A percentile compares a stretch with the other conserved stretches of the same genome.
Evolutionary conservation across 2,113 vertebrate species (phyloP).

Genomic region (Ranitomeya variabilis): DNA sequence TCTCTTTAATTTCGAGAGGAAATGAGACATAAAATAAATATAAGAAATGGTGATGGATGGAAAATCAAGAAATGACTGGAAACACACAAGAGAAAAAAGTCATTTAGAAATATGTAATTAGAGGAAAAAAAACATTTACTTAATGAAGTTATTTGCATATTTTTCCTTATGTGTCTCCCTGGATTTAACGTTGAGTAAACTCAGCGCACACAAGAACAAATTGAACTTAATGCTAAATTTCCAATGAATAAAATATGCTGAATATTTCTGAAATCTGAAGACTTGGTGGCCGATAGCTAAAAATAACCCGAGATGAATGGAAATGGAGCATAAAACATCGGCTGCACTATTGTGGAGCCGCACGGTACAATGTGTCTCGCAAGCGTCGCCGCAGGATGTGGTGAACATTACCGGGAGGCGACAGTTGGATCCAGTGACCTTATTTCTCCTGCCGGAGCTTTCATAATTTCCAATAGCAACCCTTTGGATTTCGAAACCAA

Average conservation of each 20-base stretch:
- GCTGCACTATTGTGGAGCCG: not conserved
- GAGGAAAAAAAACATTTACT: not conserved
- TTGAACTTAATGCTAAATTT: not conserved
- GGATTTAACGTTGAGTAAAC: constrained; percentile 23
- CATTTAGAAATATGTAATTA: constrained; percentile 20
- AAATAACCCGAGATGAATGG: not conserved
- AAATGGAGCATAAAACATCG: not conserved
- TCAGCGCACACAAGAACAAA: not conserved
- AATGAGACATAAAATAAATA: not conserved
- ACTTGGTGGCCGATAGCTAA: not conserved
- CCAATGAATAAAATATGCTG: constrained; percentile 13
- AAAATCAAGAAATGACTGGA: not conserved
- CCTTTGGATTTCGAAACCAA: not conserved
- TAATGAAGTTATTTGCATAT: constrained; percentile 13
- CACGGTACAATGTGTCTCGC: not conserved
- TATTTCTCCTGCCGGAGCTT: not conserved
- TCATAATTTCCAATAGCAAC: not conserved
- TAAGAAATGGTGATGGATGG: not conserved
- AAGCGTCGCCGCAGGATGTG: not conserved
- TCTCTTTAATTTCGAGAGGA: not conserved
- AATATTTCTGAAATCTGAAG: not conserved
- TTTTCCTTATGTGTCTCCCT: constrained; percentile 2
- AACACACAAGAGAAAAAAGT: constrained; percentile 26
- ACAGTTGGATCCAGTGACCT: not conserved
- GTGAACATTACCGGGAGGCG: not conserved